A percentile compares a stretch with the other conserved stretches of the same genome.
phyloP scores from a whole-genome alignment of 2,797 vertebrate species.

The Girardinus metallicus region DNA sequence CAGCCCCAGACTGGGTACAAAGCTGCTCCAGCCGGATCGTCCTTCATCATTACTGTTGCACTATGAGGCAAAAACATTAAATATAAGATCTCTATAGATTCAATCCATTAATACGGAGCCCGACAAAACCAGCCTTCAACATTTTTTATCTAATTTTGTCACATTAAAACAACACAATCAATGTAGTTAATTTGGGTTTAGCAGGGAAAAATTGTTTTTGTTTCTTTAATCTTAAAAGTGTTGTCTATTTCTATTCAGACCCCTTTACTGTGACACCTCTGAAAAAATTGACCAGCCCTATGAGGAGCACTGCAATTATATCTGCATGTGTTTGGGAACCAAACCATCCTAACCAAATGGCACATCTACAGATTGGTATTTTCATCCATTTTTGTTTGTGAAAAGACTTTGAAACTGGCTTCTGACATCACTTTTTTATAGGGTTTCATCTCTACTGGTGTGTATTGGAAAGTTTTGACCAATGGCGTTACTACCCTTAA shows the following conservation, averaged over 20 bases:
- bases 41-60: conserved; percentile 60
- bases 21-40: conserved; percentile 34
- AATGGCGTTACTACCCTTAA: too few species aligned
- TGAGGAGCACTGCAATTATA: neutral
- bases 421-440: neutral
- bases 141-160: neutral
- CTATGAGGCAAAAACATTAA: conserved; percentile 59
- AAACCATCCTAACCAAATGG: neutral
- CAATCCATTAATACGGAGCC: conserved; percentile 36
- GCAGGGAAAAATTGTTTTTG: neutral
- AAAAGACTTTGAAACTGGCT: neutral
- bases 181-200: neutral
- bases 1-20: conserved; percentile 9
- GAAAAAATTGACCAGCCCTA: neutral
- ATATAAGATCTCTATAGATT: conserved; percentile 21
- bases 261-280: neutral
- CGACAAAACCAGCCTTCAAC: neutral
- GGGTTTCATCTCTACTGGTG: too few species aligned
- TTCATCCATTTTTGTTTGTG: neutral
- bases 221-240: neutral
- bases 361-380: neutral
- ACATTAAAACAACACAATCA: neutral
- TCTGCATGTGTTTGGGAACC: neutral
- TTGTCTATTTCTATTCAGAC: neutral
- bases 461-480: too few species aligned